These are phyloP conservation scores for Aurelia aurita DNA, from an alignment of 30 jellyfish, hydroid and myxozoan species.

Conservation along the genomic window DNA sequence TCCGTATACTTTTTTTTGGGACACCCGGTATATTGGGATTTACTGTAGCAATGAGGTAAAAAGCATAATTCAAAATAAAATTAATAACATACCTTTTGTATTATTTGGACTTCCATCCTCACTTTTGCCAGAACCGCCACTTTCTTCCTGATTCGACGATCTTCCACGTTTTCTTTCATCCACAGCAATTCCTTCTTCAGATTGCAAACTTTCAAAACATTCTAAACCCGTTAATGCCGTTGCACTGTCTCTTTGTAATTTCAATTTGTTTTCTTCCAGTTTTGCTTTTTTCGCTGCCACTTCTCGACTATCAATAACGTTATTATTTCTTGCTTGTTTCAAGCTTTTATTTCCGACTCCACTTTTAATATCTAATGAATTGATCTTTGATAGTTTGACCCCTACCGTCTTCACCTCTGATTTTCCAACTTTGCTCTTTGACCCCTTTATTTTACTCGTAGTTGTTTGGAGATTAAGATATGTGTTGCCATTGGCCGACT, in stretches of 20 bases:
- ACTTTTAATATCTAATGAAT: constrained; percentile 3
- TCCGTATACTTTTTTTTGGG: no score
- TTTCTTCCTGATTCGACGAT: neutral
- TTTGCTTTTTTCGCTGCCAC: neutral
- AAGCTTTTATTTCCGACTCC: neutral
- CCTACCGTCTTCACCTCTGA: constrained; percentile 5
- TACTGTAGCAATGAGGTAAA: neutral
- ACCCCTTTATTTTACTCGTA: constrained; percentile 4
- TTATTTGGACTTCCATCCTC: neutral
- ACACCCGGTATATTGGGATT: neutral
- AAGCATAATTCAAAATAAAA: neutral
- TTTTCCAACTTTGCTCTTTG: constrained; percentile 17
- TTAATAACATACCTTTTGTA: neutral
- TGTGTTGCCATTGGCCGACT: neutral
- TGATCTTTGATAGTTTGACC: constrained; percentile 3
- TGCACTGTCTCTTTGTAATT: constrained; percentile 39
- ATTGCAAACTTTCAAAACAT: constrained; percentile 54
- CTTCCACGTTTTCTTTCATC: neutral
- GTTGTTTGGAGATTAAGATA: neutral
- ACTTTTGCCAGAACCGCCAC: neutral
- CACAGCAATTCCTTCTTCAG: constrained; percentile 25
- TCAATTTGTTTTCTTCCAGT: neutral
- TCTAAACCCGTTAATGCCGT: constrained; percentile 60
- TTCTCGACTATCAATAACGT: neutral
- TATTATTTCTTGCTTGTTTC: neutral